These are phyloP conservation scores for Eilema caniola DNA, from an alignment of 2,888 invertebrate species.

Conservation along the genomic window DNA sequence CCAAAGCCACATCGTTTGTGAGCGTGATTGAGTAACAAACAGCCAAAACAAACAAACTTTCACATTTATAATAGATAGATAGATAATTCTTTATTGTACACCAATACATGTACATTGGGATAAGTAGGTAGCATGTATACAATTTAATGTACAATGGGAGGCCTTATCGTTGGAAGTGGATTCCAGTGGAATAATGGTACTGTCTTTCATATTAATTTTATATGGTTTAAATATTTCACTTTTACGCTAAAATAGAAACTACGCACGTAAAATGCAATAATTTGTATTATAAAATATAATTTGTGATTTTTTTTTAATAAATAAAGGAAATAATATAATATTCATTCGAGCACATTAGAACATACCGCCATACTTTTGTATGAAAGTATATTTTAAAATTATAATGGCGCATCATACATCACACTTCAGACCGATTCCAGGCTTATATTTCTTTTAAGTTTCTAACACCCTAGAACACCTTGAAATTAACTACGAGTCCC, in stretches of 20 bases:
- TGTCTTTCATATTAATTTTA: too few species aligned
- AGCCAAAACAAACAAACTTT: too few species aligned
- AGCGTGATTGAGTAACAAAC: neutral
- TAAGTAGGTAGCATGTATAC: too few species aligned
- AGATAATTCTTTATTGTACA: too few species aligned
- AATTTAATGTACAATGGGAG: too few species aligned
- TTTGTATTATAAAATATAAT: too few species aligned
- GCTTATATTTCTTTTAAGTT: constrained; percentile 72
- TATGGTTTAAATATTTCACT: neutral
- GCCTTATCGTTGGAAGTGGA: too few species aligned
- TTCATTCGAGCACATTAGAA: neutral
- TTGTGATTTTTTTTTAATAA: too few species aligned
- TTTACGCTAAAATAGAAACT: neutral
- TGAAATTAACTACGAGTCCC: constrained; percentile 50
- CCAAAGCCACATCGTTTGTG: neutral
- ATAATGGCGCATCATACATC: constrained; percentile 61
- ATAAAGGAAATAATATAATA: too few species aligned
- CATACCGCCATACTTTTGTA: constrained; percentile 11
- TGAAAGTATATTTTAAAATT: constrained; percentile 38
- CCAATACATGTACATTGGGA: too few species aligned
- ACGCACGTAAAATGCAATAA: neutral
- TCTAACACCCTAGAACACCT: constrained; percentile 70
- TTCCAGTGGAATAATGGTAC: too few species aligned
- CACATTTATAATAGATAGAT: too few species aligned
- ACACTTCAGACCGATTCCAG: constrained; percentile 72